These are phyloP conservation scores for Onchidella celtica DNA, from an alignment of 2,888 invertebrate species.

Conservation along the genomic window DNA sequence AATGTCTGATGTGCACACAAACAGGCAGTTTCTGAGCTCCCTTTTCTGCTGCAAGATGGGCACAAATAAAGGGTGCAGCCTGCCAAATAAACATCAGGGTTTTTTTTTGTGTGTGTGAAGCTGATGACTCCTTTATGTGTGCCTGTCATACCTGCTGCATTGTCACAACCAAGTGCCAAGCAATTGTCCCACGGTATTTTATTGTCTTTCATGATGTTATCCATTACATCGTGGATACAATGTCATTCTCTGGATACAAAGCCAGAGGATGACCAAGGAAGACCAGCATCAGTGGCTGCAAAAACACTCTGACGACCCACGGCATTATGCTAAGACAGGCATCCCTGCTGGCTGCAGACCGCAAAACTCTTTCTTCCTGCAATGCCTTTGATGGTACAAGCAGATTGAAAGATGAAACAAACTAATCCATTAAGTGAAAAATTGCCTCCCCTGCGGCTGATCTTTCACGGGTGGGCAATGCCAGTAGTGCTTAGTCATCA, in stretches of 20 bases:
- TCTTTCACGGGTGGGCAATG: background rate
- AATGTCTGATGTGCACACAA: background rate
- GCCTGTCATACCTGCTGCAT: slow-evolving; percentile 55
- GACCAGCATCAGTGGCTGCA: no score
- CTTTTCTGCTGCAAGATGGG: background rate
- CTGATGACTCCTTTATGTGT: slow-evolving; percentile 47
- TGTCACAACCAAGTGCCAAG: slow-evolving; percentile 55
- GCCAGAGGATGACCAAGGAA: no score
- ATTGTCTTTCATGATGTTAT: background rate
- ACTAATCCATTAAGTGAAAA: no score
- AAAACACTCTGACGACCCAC: no score
- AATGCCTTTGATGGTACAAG: no score
- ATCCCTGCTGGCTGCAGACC: no score
- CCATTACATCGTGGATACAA: no score
- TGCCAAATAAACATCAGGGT: slow-evolving; percentile 14
- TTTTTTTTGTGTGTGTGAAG: slow-evolving; percentile 29
- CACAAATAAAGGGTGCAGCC: slow-evolving; percentile 35
- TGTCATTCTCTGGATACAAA: no score
- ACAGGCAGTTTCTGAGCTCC: background rate
- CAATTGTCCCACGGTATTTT: slow-evolving; percentile 53
- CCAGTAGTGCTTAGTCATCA: background rate
- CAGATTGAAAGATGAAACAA: no score
- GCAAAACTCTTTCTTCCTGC: no score
- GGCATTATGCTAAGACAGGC: no score
- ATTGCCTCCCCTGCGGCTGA: background rate